Evolutionary conservation across 2,113 vertebrate genomes (phyloP), one percentile per base, ranked within the genome.

Genomic region (Galeopterus variegatus): DNA sequence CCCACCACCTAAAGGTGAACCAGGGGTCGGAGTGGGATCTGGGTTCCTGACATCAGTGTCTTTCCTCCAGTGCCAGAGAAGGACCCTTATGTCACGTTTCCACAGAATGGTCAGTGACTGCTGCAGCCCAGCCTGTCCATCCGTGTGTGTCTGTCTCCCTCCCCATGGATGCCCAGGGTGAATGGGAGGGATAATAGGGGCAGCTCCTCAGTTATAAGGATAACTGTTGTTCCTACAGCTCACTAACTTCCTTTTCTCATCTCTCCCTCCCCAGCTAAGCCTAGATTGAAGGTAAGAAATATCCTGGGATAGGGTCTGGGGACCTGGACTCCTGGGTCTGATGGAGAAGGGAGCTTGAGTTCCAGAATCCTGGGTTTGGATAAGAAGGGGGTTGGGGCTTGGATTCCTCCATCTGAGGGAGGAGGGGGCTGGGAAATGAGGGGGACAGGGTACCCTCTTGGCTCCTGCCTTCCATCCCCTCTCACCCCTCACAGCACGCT

Each of bases 281-380:
- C 96, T 81, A 85, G 83, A 88, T 94, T 98, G 65, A 98, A 98
- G 98, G 98, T 98, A 96, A 96, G 98, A 83, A 28, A 33, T 48
- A 28, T 19, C 31, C 26, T 31, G 36, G 33, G 62, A 23, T 56
- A 62, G 62, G 58, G n/a, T 36, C 36, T 56, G 18, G 26, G 24
- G 6, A 52, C 50, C 62, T 1, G 12, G 65, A 28, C 26, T 83
- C 50, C 36, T 18, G 64, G 23, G 56, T 56, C 73, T 86, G 58
- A 4, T 26, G 56, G 56, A 67, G 62, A 28, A 81, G 8, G 23
- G 54, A 81, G 24, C 77, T 67, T n/a, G 45, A 28, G 17, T 48
- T 58, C 14, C 67, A 41, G 28, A 33, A 52, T 58, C n/a, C 65
- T 41, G 17, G 70, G 69, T 88, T 58, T 33, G n/a, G 79, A 41